These are phyloP conservation scores for Myrmophylax atrothorax DNA, from an alignment of 2,113 vertebrate species.

Conservation along the genomic window DNA sequence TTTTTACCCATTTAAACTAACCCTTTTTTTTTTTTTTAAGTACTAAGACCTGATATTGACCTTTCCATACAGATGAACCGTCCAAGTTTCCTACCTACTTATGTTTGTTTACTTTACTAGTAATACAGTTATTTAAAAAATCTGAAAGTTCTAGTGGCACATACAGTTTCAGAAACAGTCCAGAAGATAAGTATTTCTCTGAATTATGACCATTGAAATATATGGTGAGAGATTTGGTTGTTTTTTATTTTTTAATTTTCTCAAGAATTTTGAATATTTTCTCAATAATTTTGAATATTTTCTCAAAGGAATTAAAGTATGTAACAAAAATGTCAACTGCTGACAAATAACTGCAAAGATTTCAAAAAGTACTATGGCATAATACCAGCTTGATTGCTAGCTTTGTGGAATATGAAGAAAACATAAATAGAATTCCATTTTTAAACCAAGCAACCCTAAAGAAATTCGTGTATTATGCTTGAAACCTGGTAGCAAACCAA, in stretches of 20 bases:
- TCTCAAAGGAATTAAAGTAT: neutral
- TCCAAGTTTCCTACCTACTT: neutral
- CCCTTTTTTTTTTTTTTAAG: neutral
- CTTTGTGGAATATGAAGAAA: neutral
- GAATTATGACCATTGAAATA: neutral
- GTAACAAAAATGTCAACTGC: neutral
- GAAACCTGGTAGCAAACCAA: neutral
- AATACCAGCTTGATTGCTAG: neutral
- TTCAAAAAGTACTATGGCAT: neutral
- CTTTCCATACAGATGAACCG: too few relatives aligned
- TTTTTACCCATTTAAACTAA: neutral
- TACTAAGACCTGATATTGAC: neutral
- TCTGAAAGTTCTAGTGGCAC: neutral
- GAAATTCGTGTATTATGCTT: neutral
- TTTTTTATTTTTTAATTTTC: neutral
- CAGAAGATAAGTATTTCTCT: neutral
- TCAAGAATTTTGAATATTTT: neutral
- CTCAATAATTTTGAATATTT: too few relatives aligned
- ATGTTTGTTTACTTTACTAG: neutral
- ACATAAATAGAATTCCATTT: neutral
- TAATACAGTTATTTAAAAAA: neutral
- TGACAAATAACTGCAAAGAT: neutral
- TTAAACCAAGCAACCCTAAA: neutral
- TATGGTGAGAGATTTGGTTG: rapidly evolving
- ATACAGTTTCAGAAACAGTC: neutral